A percentile compares a stretch with the other conserved stretches of the same genome.
Conservation (phyloP, 2,797 vertebrate genomes). For the Rhabdomys pumilio region DNA sequence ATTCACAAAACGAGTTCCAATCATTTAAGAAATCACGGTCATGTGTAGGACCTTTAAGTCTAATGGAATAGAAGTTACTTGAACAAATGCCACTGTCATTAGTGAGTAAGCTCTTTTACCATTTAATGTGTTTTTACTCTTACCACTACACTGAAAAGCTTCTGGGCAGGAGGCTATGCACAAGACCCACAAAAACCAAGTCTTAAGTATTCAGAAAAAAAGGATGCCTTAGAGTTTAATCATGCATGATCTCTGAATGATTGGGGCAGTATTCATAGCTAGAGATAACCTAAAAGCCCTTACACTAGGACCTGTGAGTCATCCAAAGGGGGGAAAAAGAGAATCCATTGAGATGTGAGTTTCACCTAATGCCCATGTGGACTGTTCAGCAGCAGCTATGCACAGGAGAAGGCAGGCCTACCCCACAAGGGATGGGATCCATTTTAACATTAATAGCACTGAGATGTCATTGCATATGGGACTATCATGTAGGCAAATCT, state of each 20-base stretch:
- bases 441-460: not conserved
- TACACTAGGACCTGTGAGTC: constrained; percentile 22
- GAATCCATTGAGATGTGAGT: constrained; percentile 21
- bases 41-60: constrained; percentile 41
- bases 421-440: not conserved
- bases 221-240: constrained; percentile 59
- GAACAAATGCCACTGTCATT: constrained; percentile 51
- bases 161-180: not conserved
- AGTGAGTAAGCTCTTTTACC: constrained; percentile 43
- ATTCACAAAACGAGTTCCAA: constrained; percentile 15
- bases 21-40: not conserved
- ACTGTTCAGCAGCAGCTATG: constrained; percentile 83
- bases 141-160: constrained; percentile 22
- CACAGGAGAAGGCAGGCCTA: constrained; percentile 66
- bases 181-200: constrained; percentile 9
- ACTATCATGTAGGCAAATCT: not conserved
- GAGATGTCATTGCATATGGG: not conserved
- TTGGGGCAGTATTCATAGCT: constrained; percentile 59
- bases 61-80: constrained; percentile 13
- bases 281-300: constrained; percentile 74
- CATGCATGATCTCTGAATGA: constrained; percentile 79
- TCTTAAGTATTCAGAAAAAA: constrained; percentile 69
- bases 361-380: constrained; percentile 26
- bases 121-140: constrained; percentile 41
- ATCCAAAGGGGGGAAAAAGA: not conserved